A percentile compares a stretch with the other conserved stretches of the same genome.
Evolutionary conservation across 2,113 vertebrate genomes (phyloP).

Genomic region (Ochotona curzoniae): DNA sequence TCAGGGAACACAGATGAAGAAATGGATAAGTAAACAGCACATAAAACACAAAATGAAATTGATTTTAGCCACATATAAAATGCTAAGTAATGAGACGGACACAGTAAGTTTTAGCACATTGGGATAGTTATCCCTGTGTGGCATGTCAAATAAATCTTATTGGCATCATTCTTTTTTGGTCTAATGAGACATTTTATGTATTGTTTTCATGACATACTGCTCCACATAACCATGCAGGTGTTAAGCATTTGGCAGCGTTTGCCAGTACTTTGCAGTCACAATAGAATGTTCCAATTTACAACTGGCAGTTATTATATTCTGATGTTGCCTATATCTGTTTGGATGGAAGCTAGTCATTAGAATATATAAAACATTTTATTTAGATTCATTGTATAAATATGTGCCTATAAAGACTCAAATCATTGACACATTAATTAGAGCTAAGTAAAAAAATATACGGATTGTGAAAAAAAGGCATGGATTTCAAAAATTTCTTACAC

Average conservation of each 20-base stretch:
- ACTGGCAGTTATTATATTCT: conserved; percentile 12
- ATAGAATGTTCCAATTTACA: conserved; percentile 18
- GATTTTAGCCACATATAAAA: neutral
- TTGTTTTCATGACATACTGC: neutral
- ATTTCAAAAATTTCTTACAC: too few species aligned
- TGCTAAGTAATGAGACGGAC: neutral
- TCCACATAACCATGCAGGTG: neutral
- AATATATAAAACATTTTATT: conserved; percentile 25
- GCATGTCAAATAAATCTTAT: neutral
- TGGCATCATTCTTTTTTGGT: neutral
- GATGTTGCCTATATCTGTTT: neutral
- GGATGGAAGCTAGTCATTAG: neutral
- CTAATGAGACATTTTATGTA: neutral
- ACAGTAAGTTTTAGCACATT: neutral
- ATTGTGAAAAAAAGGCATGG: too few species aligned
- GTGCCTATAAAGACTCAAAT: neutral
- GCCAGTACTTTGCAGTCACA: neutral
- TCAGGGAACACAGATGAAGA: neutral
- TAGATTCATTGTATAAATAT: neutral
- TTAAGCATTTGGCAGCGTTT: conserved; percentile 22
- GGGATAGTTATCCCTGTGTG: neutral
- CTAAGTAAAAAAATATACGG: too few species aligned
- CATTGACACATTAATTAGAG: neutral
- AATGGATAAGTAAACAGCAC: neutral
- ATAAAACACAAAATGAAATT: neutral